phyloP scores from a whole-genome alignment of 2,888 invertebrate species.

The Ptilodon capucinus region DNA sequence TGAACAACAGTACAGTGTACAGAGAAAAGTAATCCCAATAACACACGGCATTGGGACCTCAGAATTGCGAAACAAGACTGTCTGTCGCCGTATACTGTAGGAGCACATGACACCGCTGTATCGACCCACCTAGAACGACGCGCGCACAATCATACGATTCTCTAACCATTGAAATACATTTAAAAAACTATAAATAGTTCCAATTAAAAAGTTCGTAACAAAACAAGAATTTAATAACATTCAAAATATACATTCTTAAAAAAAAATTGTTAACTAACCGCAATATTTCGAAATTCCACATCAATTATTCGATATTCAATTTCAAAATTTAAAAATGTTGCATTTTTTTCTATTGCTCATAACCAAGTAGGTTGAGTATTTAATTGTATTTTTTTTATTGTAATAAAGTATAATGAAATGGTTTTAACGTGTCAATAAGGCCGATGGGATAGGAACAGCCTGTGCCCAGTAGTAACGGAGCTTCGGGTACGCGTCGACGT shows the following conservation, averaged over 20 bases:
- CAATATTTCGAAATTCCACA: background rate
- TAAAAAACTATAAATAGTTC: constrained; percentile 22
- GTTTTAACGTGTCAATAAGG: constrained; percentile 55
- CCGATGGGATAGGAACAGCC: constrained; percentile 44
- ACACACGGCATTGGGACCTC: constrained; percentile 46
- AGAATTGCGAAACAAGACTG: constrained; percentile 74
- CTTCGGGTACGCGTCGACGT: constrained; percentile 69
- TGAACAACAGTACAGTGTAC: constrained; percentile 21
- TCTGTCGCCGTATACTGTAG: constrained; percentile 71
- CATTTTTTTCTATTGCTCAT: constrained; percentile 2
- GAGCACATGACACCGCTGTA: constrained; percentile 70
- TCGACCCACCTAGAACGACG: constrained; percentile 72
- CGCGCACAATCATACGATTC: constrained; percentile 67
- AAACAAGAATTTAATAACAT: constrained; percentile 1
- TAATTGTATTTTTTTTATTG: constrained; percentile 8
- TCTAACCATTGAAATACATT: constrained; percentile 36
- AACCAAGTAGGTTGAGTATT: background rate
- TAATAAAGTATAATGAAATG: constrained; percentile 32
- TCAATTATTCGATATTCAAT: background rate
- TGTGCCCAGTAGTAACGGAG: constrained; percentile 69
- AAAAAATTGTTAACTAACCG: background rate
- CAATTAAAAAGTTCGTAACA: constrained; percentile 10
- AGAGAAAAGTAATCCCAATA: constrained; percentile 53
- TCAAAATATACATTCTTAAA: background rate
- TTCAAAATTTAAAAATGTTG: constrained; percentile 10